Conservation (phyloP, 1,140 invertebrate genomes). For the Cydia splendana region DNA sequence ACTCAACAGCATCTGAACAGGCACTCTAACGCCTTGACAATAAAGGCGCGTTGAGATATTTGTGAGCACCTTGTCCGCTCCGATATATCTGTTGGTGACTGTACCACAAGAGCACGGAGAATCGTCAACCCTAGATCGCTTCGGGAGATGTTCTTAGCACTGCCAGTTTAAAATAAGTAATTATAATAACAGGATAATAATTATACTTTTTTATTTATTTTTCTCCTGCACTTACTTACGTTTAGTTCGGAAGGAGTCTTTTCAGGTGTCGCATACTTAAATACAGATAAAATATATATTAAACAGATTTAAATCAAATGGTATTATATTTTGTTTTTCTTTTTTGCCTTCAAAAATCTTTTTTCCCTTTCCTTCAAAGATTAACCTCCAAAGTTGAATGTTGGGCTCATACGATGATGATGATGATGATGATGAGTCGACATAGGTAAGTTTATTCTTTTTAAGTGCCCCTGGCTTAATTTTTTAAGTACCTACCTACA, state of each 20-base stretch:
- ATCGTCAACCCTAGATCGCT: background rate
- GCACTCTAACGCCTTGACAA: background rate
- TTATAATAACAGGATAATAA: background rate
- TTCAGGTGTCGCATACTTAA: background rate
- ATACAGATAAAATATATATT: constrained; percentile 6
- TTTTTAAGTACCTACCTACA: no score
- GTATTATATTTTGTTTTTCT: background rate
- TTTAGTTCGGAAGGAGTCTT: background rate
- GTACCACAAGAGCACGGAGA: background rate
- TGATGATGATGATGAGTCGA: no score
- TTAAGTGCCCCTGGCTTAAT: no score
- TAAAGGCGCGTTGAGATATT: no score
- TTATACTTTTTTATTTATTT: background rate
- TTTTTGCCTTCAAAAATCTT: no score
- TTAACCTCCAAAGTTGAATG: no score
- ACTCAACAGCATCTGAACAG: no score
- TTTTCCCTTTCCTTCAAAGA: no score
- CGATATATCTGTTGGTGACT: background rate
- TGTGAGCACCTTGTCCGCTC: no score
- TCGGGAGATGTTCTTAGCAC: background rate
- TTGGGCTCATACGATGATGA: no score
- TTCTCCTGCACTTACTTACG: background rate
- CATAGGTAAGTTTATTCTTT: no score
- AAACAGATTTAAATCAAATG: constrained; percentile 1
- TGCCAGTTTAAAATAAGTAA: background rate